These are phyloP conservation scores for Malacosoma neustria DNA, from an alignment of 2,888 invertebrate species.

Conservation along the genomic window DNA sequence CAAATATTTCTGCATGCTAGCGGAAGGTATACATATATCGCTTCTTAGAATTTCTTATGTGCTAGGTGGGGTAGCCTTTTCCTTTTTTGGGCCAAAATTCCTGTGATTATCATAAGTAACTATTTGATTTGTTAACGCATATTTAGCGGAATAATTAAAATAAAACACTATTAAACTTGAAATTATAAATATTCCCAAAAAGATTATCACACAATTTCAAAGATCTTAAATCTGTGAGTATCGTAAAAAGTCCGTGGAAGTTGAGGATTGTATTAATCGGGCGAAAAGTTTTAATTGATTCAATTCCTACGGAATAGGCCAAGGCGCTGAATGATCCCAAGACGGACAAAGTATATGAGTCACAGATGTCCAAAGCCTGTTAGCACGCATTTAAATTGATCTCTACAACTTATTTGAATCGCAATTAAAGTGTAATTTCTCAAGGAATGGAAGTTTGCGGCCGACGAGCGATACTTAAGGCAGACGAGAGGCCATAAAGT, in stretches of 20 bases:
- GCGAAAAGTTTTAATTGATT: slow-evolving; percentile 22
- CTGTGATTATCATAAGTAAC: too few relatives aligned
- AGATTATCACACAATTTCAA: slow-evolving; percentile 1
- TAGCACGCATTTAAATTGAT: too few relatives aligned
- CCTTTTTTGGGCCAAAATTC: too few relatives aligned
- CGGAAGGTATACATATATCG: too few relatives aligned
- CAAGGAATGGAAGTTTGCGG: too few relatives aligned
- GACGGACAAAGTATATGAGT: neutral
- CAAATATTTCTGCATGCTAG: too few relatives aligned
- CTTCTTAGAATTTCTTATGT: too few relatives aligned
- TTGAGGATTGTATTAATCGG: slow-evolving; percentile 5
- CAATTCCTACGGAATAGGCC: slow-evolving; percentile 9
- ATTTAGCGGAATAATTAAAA: neutral
- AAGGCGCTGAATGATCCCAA: slow-evolving; percentile 1
- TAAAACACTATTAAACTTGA: neutral
- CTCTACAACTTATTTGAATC: too few relatives aligned
- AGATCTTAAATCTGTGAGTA: neutral
- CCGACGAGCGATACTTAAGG: too few relatives aligned
- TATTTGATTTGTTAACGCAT: neutral
- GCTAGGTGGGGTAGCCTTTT: too few relatives aligned
- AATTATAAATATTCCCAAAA: neutral
- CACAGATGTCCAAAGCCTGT: too few relatives aligned
- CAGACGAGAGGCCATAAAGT: neutral
- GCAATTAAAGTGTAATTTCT: too few relatives aligned
- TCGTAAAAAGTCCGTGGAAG: slow-evolving; percentile 1